Base-by-base conservation (phyloP, 2,797 vertebrate species). In the Alectoris magna region DNA sequence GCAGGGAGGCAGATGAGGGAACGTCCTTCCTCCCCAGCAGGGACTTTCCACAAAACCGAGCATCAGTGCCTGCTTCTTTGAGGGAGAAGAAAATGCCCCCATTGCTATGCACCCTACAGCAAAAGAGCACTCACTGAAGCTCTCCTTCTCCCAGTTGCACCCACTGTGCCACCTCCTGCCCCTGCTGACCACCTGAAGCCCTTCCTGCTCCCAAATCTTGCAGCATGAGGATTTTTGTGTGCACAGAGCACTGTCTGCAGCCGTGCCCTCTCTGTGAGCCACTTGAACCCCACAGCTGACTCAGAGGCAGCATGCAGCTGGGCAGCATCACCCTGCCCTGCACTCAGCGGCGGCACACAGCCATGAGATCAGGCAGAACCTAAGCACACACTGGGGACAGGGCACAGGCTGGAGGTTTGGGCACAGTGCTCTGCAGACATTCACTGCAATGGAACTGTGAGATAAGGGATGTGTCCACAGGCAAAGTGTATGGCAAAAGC, bases 301-400 rank as follows among this genome's bases (percentile, higher is more conserved):
- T 66, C 13, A 3, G 80, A 14, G 90, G 95, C 91, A 78, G 76
- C 24, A 2, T 17, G 79, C 84, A 43, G 91, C 86, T 6, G 71
- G 79, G 83, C 89, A 95, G 72, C 55, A 2, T 7, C 55, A 11
- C 63, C 63, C 64, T 7, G 11, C 77, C 79, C 80, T 18, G 94
- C 94, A 69, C 91, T 93, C 93, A 88, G 89, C 72, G 1, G 66
- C 2, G 72, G 66, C 93, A 92, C 1, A 87, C 87, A 90, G 93
- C 36, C 8, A 53, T 64, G 93, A 96, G 74, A 90, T 9, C 62
- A 87, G 88, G 90, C 95, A 95, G 93, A 94, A 49, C 48, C 23
- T 14, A 49, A 53, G 26, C 51, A 53, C 51, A 53, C 51, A 16
- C 14, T 23, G n/a, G 31, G 46, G 67, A 68, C 0, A 1, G 56